Evolutionary conservation across 2,797 vertebrate genomes (phyloP), one percentile per base, ranked within the genome.

Genomic region (Phataginus tetradactyla): DNA sequence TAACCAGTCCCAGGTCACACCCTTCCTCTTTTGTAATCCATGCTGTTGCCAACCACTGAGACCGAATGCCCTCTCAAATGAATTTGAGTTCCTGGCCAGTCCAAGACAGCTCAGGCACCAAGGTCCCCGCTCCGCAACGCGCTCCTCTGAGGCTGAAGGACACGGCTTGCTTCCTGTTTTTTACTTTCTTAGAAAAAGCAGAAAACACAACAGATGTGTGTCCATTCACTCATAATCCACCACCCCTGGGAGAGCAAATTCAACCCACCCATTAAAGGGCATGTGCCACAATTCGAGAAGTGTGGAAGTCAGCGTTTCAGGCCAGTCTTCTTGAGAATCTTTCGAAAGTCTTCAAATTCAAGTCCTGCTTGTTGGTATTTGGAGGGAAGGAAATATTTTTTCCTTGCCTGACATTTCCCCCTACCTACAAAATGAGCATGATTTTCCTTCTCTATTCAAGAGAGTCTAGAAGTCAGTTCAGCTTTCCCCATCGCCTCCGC

Each of bases 1-100:
- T 17, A 2, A 1, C 20, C 25, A 10, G 0, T 0, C 4, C 1
- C 3, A 3, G 0, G 18, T 45, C 59, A 75, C 45, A 25, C 51
- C 53, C 42, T 49, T 78, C 3, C 0, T 61, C 21, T 2, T 45
- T 51, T 49, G 11, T 27, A 34, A 42, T 21, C 79, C 57, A 1
- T 0, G 2, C 17, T n/a, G 21, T 23, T 32, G 21, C 64, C 92
- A 29, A 3, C 23, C 21, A 34, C 11, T 0, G 1, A 77, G n/a
- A 51, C 14, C 72, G n/a, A 7, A 53, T 42, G 27, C 57, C 53
- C 27, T 91, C 80, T 34, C 57, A 29, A 17, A 34, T 32, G 51
- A 64, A 20, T 64, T n/a, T 63, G 69, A 86, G 49, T n/a, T 37
- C 80, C 59, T 51, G 37, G 39, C 15, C 55, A 39, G 10, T 2